phyloP scores from a whole-genome alignment of 2,797 vertebrate species.

The Cephalopachus bancanus region DNA sequence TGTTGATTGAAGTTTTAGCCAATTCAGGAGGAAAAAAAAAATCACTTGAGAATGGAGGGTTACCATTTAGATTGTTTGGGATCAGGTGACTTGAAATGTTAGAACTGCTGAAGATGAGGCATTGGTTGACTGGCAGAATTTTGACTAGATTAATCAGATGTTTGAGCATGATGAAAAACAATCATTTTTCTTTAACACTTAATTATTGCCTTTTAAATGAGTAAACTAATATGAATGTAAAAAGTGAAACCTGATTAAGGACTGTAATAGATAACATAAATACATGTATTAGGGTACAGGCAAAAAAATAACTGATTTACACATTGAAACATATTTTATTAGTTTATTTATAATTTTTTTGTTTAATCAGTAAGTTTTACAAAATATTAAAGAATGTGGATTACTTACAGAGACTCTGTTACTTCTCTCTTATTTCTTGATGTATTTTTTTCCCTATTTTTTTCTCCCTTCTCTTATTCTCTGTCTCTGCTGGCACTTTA shows the following conservation, averaged over 20 bases:
- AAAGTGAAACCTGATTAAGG: neutral
- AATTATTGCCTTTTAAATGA: conserved; percentile 26
- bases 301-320: neutral
- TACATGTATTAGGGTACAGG: neutral
- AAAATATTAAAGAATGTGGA: neutral
- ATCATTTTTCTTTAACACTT: conserved; percentile 27
- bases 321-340: neutral
- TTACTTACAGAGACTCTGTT: conserved; percentile 10
- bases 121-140: neutral
- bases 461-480: neutral
- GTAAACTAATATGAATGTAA: conserved; percentile 38
- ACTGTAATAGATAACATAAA: neutral
- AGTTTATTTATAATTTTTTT: conserved; percentile 7
- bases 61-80: neutral
- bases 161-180: conserved; percentile 58
- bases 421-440: conserved; percentile 26
- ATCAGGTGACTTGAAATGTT: neutral
- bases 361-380: neutral
- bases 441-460: neutral
- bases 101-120: neutral
- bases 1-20: conserved; percentile 37
- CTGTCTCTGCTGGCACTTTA: conserved; percentile 69
- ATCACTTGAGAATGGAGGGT: neutral
- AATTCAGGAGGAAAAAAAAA: neutral
- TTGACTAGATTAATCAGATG: conserved; percentile 44